Percentiles rank a stretch among this genome's conserved stretches.
phyloP scores from a whole-genome alignment of 2,888 invertebrate genomes.

The Philopedon plagiatum region DNA sequence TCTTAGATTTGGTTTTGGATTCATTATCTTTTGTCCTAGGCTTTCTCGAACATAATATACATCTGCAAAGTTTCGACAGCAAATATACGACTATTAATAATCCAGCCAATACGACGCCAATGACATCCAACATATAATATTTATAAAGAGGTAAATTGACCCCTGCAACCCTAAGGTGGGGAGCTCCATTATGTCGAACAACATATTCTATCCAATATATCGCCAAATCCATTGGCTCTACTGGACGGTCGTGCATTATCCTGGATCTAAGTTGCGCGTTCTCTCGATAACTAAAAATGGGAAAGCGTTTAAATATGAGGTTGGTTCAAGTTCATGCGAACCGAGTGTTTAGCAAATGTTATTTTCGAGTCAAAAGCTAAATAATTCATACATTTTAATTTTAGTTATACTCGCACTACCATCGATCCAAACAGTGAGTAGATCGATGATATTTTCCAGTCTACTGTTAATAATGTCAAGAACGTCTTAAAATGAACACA shows the following conservation, averaged over 20 bases:
- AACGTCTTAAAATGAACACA: too few species aligned
- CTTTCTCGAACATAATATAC: background rate
- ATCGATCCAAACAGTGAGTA: too few species aligned
- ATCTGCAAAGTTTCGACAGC: background rate
- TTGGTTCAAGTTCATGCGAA: too few species aligned
- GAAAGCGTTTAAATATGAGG: background rate
- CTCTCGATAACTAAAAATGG: constrained; percentile 56
- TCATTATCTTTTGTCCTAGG: background rate
- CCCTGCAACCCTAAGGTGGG: constrained; percentile 58
- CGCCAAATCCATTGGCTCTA: constrained; percentile 58
- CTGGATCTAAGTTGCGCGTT: constrained; percentile 56
- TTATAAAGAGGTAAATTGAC: constrained; percentile 58
- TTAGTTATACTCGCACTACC: too few species aligned
- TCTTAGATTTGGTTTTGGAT: background rate
- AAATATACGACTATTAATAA: background rate
- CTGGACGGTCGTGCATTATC: constrained; percentile 58
- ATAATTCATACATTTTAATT: too few species aligned
- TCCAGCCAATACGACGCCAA: constrained; percentile 21
- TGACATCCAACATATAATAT: constrained; percentile 58
- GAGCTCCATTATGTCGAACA: constrained; percentile 59
- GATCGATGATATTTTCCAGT: too few species aligned
- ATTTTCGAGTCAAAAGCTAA: too few species aligned
- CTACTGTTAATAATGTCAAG: too few species aligned
- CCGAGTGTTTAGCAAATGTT: too few species aligned
- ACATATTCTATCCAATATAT: constrained; percentile 62